Percentiles rank a stretch among this genome's conserved stretches.
These are phyloP conservation scores for Apis cerana DNA, from an alignment of 1,140 invertebrate genomes.

Conservation along the genomic window DNA sequence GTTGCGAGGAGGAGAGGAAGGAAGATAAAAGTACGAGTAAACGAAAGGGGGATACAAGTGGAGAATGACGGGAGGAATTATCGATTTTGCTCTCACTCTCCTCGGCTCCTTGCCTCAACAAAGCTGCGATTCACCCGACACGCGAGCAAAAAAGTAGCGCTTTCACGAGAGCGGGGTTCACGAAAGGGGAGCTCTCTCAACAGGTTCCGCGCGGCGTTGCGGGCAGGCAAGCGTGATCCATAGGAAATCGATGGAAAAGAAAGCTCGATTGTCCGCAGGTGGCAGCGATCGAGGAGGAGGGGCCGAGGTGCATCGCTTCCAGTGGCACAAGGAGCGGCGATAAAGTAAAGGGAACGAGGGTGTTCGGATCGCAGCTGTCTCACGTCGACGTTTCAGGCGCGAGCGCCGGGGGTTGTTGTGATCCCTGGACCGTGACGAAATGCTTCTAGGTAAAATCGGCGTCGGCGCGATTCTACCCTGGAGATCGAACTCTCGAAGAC, in stretches of 20 bases:
- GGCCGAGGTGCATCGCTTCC: conserved; percentile 7
- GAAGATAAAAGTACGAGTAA: too few species aligned
- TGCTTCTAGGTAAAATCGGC: conserved; percentile 64
- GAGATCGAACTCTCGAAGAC: conserved; percentile 20
- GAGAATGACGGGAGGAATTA: too few species aligned
- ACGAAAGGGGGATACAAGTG: too few species aligned
- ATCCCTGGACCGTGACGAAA: conserved; percentile 69
- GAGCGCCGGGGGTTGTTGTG: conserved; percentile 69
- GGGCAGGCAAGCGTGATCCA: not conserved
- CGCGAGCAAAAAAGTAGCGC: not conserved
- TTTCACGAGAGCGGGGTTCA: too few species aligned
- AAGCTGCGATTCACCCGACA: conserved; percentile 9
- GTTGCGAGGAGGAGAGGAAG: too few species aligned
- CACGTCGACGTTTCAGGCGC: conserved; percentile 60
- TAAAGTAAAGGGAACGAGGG: conserved; percentile 34
- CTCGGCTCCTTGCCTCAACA: not conserved
- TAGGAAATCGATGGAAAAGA: conserved; percentile 5
- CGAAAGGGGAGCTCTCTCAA: not conserved
- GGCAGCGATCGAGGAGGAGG: conserved; percentile 6
- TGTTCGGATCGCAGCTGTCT: conserved; percentile 73
- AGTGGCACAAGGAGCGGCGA: conserved; percentile 21
- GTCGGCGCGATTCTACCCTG: conserved; percentile 40
- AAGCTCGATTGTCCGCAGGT: conserved; percentile 34
- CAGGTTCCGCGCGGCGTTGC: not conserved
- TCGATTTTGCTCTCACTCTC: not conserved